phyloP scores from a whole-genome alignment of 2,797 vertebrate genomes.

The Bucorvus abyssinicus region DNA sequence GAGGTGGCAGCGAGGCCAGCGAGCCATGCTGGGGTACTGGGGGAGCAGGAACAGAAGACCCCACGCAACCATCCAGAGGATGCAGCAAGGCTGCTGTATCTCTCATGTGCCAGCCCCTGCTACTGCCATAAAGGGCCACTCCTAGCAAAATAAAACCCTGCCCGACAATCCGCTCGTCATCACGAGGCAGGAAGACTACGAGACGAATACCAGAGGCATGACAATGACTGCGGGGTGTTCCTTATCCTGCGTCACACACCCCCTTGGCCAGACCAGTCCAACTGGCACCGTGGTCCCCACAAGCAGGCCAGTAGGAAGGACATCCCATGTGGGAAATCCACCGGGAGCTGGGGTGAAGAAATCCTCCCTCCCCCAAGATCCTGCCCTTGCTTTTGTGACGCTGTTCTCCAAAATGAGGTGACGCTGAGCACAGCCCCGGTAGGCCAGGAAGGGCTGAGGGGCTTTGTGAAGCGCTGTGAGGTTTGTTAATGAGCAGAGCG shows the following conservation, averaged over 20 bases:
- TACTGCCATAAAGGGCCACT: neutral
- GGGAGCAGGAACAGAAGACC: neutral
- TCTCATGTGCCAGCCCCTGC: accelerated
- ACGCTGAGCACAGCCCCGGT: neutral
- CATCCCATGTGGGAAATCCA: neutral
- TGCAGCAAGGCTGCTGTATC: neutral
- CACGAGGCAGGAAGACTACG: accelerated
- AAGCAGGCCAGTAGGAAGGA: neutral
- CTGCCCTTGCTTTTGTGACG: neutral
- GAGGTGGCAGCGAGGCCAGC: accelerated
- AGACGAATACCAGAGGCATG: neutral
- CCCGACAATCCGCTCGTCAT: neutral
- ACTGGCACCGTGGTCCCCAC: accelerated
- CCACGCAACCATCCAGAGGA: neutral
- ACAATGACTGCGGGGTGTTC: neutral
- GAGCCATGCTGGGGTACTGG: accelerated
- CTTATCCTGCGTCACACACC: neutral
- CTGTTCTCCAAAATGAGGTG: accelerated
- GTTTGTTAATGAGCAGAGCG: neutral
- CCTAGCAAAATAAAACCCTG: neutral
- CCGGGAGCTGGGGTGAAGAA: neutral
- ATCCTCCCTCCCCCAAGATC: neutral
- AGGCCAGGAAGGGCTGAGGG: neutral
- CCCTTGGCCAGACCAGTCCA: accelerated
- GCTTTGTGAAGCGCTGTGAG: neutral